A percentile compares a stretch with the other conserved stretches of the same genome.
phyloP scores from a whole-genome alignment of 2,888 invertebrate species.

The Apocheima hispidaria region DNA sequence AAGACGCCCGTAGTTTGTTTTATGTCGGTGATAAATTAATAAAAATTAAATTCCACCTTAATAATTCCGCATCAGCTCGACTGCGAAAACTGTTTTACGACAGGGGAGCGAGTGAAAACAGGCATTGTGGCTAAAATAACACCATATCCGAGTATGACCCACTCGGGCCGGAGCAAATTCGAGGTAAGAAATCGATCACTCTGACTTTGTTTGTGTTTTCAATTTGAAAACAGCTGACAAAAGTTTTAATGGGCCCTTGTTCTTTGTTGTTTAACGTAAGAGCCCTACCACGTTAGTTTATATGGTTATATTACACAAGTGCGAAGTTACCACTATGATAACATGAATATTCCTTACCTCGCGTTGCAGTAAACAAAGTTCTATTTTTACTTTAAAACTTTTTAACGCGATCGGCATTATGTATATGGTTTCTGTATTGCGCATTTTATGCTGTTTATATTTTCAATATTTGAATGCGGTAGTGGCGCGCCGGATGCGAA shows the following conservation, averaged over 20 bases:
- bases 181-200: slow-evolving; percentile 82
- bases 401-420: neutral
- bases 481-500: slow-evolving; percentile 41
- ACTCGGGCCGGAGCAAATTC: slow-evolving; percentile 88
- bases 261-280: slow-evolving; percentile 34
- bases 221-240: slow-evolving; percentile 88
- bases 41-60: slow-evolving; percentile 63
- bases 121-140: slow-evolving; percentile 83
- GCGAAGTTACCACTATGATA: slow-evolving; percentile 13
- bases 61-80: slow-evolving; percentile 57
- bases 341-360: neutral
- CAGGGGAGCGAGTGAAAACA: slow-evolving; percentile 56
- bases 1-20: neutral
- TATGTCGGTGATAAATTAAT: slow-evolving; percentile 54
- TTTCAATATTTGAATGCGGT: slow-evolving; percentile 43
- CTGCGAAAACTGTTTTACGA: slow-evolving; percentile 42
- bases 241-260: slow-evolving; percentile 43
- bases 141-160: slow-evolving; percentile 85
- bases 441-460: slow-evolving; percentile 40
- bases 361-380: slow-evolving; percentile 25
- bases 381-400: slow-evolving; percentile 35
- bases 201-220: slow-evolving; percentile 77
- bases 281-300: slow-evolving; percentile 4
- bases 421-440: slow-evolving; percentile 34
- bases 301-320: slow-evolving; percentile 1